Conservation (phyloP, 2,113 vertebrate genomes). For the Sakesphorus luctuosus region DNA sequence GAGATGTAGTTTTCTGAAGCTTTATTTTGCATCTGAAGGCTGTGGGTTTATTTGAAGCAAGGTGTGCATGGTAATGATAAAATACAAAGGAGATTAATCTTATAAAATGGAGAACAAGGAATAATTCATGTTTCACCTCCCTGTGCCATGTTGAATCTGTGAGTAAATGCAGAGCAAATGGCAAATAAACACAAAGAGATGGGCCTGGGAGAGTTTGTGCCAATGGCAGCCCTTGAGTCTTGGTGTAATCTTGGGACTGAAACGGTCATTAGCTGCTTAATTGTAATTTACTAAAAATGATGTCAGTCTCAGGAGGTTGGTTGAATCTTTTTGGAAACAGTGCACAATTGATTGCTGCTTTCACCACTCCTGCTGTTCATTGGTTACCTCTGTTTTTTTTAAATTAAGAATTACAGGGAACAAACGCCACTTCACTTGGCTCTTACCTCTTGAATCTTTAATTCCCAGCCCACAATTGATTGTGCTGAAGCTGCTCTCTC, state of each 20-base stretch:
- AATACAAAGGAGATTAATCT: not conserved
- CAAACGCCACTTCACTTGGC: slow-evolving; percentile 16
- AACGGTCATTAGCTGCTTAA: not conserved
- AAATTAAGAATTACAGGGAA: slow-evolving; percentile 42
- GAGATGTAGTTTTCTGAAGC: not conserved
- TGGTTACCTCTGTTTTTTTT: not conserved
- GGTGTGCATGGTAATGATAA: not conserved
- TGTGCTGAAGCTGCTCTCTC: slow-evolving; percentile 31
- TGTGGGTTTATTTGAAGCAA: not conserved
- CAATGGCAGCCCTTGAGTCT: not conserved
- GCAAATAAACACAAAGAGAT: not conserved
- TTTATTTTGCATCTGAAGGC: not conserved
- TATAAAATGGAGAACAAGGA: not conserved
- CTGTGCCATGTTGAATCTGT: accelerated
- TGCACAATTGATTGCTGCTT: slow-evolving; percentile 25
- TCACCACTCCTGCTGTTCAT: not conserved
- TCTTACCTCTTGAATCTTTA: slow-evolving; percentile 67
- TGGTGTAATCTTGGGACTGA: not conserved
- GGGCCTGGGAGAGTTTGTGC: not conserved
- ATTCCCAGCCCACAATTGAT: slow-evolving; percentile 33
- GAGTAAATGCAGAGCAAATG: not conserved
- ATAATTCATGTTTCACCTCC: not conserved
- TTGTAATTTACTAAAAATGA: not conserved
- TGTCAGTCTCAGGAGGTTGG: not conserved
- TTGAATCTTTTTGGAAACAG: not conserved